A percentile compares a stretch with the other conserved stretches of the same genome.
phyloP scores from a whole-genome alignment of 1,140 invertebrate species.

The Drepana arcuata region DNA sequence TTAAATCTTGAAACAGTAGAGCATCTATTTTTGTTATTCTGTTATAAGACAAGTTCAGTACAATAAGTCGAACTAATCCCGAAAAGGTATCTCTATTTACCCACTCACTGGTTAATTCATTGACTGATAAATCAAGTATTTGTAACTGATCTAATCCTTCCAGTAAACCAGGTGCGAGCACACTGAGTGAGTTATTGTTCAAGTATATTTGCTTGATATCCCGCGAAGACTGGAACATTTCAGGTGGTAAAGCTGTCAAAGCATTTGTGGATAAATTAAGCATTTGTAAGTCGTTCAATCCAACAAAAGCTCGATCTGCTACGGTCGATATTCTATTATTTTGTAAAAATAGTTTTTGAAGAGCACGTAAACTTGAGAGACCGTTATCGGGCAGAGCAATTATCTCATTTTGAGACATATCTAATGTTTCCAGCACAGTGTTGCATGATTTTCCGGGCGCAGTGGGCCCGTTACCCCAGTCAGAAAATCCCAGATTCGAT shows the following conservation, averaged over 20 bases:
- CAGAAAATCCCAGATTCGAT: conserved; percentile 80
- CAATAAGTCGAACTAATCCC: conserved; percentile 79
- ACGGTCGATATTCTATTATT: conserved; percentile 83
- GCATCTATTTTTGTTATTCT: conserved; percentile 80
- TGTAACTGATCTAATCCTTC: conserved; percentile 84
- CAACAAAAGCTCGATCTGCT: conserved; percentile 82
- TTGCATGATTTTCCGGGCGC: conserved; percentile 77
- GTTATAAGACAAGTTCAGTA: conserved; percentile 85
- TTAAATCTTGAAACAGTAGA: conserved; percentile 82
- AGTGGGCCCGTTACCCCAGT: conserved; percentile 74
- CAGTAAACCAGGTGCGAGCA: conserved; percentile 83
- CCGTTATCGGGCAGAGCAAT: conserved; percentile 79
- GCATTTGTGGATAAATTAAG: conserved; percentile 86
- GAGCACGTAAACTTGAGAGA: conserved; percentile 77
- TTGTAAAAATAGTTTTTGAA: conserved; percentile 79
- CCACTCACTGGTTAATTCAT: conserved; percentile 85
- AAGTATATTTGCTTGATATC: conserved; percentile 83
- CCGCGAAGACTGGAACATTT: conserved; percentile 80
- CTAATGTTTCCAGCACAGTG: conserved; percentile 78
- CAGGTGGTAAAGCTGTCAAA: conserved; percentile 82
- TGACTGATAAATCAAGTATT: conserved; percentile 83
- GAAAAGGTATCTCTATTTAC: conserved; percentile 86
- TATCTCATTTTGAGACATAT: conserved; percentile 84
- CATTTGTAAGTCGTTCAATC: conserved; percentile 77
- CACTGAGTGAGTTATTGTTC: conserved; percentile 86